phyloP scores from a whole-genome alignment of 2,888 invertebrate genomes.

The Perizoma affinitatum region DNA sequence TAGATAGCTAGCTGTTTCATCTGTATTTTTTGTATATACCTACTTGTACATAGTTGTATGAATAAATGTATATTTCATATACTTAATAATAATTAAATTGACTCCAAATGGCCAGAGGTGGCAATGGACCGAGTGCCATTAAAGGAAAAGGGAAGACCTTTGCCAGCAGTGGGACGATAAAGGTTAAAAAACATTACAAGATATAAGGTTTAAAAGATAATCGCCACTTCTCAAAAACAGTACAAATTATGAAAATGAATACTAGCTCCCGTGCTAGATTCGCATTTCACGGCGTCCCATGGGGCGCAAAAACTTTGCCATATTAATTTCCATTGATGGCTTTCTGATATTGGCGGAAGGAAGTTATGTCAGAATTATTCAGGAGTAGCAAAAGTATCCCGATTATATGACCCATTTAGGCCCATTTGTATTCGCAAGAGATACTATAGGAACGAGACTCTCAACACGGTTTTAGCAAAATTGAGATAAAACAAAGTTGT shows the following conservation, averaged over 20 bases:
- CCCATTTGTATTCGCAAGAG: conserved; percentile 10
- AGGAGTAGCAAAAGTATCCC: conserved; percentile 4
- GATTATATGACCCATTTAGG: conserved; percentile 12
- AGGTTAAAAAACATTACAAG: too few species aligned
- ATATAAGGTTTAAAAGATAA: too few species aligned
- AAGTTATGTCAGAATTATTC: conserved; percentile 24
- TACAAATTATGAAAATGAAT: neutral
- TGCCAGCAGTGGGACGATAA: too few species aligned
- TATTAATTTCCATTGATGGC: conserved; percentile 31
- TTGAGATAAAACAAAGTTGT: neutral
- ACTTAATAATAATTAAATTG: too few species aligned
- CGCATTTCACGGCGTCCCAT: conserved; percentile 15
- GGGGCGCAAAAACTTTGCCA: conserved; percentile 22
- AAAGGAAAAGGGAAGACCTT: too few species aligned
- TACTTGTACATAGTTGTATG: too few species aligned
- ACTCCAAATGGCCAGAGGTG: too few species aligned
- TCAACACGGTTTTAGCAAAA: neutral
- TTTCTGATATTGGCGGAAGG: conserved; percentile 22
- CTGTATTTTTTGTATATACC: too few species aligned
- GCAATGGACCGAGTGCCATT: too few species aligned
- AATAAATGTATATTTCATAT: too few species aligned
- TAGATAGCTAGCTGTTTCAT: too few species aligned
- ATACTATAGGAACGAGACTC: neutral
- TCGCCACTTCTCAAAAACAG: neutral
- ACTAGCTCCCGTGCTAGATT: conserved; percentile 4